Base-by-base conservation (phyloP, 2,888 invertebrate genomes). In the Philonicus albiceps region DNA sequence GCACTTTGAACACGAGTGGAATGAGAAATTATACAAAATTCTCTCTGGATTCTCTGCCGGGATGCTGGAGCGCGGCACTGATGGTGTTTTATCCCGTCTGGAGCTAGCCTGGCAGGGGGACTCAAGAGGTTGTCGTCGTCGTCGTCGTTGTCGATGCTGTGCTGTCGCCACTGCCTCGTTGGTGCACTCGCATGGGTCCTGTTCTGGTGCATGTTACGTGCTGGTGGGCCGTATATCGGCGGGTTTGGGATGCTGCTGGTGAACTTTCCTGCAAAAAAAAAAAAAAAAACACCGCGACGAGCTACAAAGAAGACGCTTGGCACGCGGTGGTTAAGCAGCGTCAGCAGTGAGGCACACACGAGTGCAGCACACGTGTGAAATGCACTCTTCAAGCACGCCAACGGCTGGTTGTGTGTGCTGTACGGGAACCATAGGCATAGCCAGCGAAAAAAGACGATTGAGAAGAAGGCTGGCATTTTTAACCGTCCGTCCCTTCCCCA, bases 291-390 rank as follows among this genome's bases (percentile, higher is more conserved):
- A 49, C 49, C 49, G 78, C 19, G 49, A 78, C 16, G 19, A 76
- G 78, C 78, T 22, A 37, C 64, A 64, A 83, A 37, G 37, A 64
- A 64, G 55, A 55, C 37, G 64, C 19, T 34, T 19, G 27, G 81
- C 37, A 83, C 64, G 81, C 81, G 81, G 81, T 83, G 34, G 64
- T 64, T 64, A 64, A 34, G 64, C 34, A 37, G 27, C 55, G n/a
- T 55, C 81, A 64, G 37, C 22, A 19, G 81, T n/a, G 19, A 83
- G 64, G 37, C 55, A 64, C 34, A 83, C 37, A 83, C 27, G 43
- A 83, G 64, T 83, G 30, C 64, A 83, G 27, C 81, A 64, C 81
- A 64, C 81, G 81, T 83, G 81, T 83, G 64, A 83, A 83, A 83
- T 83, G 81, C 55, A 34, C 64, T 31, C 64, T 81, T 81, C 19